These are phyloP conservation scores for Lamprologus callipterus DNA, from an alignment of 2,113 vertebrate genomes.

Conservation along the genomic window DNA sequence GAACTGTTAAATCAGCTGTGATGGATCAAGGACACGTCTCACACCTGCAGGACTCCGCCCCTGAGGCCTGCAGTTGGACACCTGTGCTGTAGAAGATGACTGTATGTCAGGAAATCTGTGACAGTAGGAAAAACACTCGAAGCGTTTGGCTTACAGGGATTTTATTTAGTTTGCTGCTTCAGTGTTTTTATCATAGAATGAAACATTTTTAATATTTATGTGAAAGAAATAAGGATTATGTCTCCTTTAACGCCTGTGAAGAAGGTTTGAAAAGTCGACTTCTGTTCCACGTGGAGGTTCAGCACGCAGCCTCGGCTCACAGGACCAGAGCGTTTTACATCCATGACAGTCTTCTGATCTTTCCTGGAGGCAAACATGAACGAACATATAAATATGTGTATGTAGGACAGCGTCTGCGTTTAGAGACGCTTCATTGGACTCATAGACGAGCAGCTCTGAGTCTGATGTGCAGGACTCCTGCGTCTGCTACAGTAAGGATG, in stretches of 20 bases:
- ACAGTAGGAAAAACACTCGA: neutral
- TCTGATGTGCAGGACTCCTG: neutral
- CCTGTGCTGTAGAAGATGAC: neutral
- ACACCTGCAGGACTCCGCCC: neutral
- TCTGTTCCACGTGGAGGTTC: neutral
- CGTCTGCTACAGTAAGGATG: neutral
- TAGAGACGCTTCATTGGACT: neutral
- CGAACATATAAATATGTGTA: neutral
- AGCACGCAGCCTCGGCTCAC: neutral
- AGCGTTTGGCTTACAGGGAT: neutral
- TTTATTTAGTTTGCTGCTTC: accelerated
- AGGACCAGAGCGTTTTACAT: neutral
- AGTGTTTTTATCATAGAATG: accelerated
- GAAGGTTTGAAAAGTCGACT: neutral
- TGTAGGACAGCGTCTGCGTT: neutral
- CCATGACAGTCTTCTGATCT: neutral
- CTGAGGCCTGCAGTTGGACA: neutral
- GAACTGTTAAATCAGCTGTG: accelerated
- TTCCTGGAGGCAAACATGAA: neutral
- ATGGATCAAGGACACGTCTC: neutral
- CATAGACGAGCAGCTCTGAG: neutral
- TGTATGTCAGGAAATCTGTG: neutral
- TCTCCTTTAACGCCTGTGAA: accelerated
- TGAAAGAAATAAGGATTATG: neutral
- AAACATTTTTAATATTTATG: neutral